phyloP scores from a whole-genome alignment of 2,113 vertebrate species.

The Tinamus guttatus region DNA sequence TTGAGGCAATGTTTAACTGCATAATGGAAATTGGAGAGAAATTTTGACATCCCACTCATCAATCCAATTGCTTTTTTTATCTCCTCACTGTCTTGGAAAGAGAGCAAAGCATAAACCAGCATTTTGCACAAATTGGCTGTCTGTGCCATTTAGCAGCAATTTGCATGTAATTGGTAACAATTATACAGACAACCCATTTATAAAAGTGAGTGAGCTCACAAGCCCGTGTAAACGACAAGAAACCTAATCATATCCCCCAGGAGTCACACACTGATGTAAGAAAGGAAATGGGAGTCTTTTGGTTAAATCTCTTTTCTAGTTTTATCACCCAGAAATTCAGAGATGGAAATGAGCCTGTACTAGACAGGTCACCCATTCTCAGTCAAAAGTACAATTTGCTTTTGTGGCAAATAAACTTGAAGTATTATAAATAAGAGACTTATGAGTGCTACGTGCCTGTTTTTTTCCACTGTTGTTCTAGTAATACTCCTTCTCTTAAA shows the following conservation, averaged over 20 bases:
- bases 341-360: background rate
- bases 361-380: background rate
- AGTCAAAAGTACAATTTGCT: background rate
- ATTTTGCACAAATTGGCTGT: conserved; percentile 68
- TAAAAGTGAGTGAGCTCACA: conserved; percentile 52
- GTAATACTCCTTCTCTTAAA: background rate
- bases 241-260: conserved; percentile 20
- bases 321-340: conserved; percentile 11
- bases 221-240: conserved; percentile 11
- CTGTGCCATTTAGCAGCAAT: conserved; percentile 64
- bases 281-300: conserved; percentile 4
- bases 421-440: background rate
- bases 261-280: conserved; percentile 18
- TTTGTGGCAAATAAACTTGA: background rate
- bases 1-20: conserved; percentile 65
- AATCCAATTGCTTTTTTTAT: conserved; percentile 69
- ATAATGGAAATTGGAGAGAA: conserved; percentile 69
- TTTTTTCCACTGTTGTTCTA: background rate
- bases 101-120: conserved; percentile 75
- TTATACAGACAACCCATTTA: conserved; percentile 64
- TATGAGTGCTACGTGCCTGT: background rate
- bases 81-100: conserved; percentile 70
- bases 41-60: conserved; percentile 64
- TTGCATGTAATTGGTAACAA: conserved; percentile 68
- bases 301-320: background rate